phyloP scores from a whole-genome alignment of 2,113 vertebrate species.

The Climacteris rufus region DNA sequence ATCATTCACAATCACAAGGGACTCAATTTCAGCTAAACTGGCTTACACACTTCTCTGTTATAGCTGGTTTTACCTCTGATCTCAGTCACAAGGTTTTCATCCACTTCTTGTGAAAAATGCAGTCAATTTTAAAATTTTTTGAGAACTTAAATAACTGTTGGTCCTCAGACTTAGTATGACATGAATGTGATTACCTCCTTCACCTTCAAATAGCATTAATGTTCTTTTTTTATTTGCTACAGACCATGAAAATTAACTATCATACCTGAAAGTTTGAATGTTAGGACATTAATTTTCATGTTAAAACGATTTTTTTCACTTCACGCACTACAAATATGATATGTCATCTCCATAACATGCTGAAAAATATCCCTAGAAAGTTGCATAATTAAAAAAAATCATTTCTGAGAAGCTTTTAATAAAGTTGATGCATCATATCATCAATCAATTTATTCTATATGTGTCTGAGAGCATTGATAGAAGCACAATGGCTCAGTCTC shows the following conservation, averaged over 20 bases:
- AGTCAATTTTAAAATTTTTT: background rate
- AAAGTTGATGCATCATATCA: background rate
- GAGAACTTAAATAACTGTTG: constrained; percentile 8
- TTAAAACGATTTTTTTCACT: background rate
- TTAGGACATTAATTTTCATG: constrained; percentile 46
- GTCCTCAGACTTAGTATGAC: background rate
- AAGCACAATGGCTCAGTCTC: background rate
- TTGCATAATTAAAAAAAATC: background rate
- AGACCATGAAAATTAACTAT: constrained; percentile 25
- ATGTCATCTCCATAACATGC: background rate
- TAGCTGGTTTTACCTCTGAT: background rate
- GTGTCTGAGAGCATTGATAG: background rate
- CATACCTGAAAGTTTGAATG: constrained; percentile 50
- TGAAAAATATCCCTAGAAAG: constrained; percentile 12
- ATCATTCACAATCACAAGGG: background rate
- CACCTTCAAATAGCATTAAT: constrained; percentile 35
- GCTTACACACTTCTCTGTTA: background rate
- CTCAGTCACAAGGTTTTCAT: constrained; percentile 2
- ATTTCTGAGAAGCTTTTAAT: background rate
- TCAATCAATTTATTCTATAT: background rate
- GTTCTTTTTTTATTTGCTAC: constrained; percentile 22
- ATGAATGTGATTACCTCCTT: background rate
- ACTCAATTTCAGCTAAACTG: background rate
- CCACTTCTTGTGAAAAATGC: background rate
- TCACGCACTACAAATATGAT: background rate